Evolutionary conservation across 1,140 invertebrate genomes (phyloP).

Genomic region (Drosophila triauraria): DNA sequence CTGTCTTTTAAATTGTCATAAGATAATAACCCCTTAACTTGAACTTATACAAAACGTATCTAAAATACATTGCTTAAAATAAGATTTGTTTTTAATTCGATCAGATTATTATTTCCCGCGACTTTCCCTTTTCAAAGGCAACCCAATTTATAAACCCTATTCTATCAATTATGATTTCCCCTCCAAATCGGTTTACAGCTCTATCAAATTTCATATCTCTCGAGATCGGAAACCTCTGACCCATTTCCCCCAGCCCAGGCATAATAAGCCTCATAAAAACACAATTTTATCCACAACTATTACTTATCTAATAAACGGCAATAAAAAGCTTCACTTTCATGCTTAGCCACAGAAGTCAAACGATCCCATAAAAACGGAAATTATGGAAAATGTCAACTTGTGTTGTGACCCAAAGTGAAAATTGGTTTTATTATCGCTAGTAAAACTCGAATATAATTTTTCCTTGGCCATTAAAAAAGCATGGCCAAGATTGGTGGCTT

Average conservation of each 20-base stretch:
- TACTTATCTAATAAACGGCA: conserved; percentile 52
- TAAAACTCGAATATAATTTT: conserved; percentile 44
- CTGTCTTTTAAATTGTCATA: no score
- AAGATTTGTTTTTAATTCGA: not conserved
- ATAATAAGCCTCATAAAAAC: conserved; percentile 27
- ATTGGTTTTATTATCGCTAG: conserved; percentile 46
- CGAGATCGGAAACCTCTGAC: conserved; percentile 40
- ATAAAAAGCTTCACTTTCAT: conserved; percentile 33
- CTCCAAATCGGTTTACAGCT: conserved; percentile 31
- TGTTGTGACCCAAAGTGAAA: conserved; percentile 48
- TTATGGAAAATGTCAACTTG: conserved; percentile 44
- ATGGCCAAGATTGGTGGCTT: conserved; percentile 34
- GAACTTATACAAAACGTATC: no score
- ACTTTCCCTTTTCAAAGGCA: conserved; percentile 15
- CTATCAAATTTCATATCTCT: conserved; percentile 48
- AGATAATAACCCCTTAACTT: no score
- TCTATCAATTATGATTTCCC: conserved; percentile 30
- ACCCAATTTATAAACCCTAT: conserved; percentile 10
- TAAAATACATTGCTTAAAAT: no score
- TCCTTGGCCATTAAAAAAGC: conserved; percentile 35
- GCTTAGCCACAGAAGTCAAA: conserved; percentile 43
- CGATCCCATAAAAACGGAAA: conserved; percentile 29
- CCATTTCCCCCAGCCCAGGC: conserved; percentile 10
- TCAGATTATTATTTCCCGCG: not conserved
- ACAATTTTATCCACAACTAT: conserved; percentile 39